phyloP scores from a whole-genome alignment of 2,888 invertebrate species.

The Aporophyla nigra region DNA sequence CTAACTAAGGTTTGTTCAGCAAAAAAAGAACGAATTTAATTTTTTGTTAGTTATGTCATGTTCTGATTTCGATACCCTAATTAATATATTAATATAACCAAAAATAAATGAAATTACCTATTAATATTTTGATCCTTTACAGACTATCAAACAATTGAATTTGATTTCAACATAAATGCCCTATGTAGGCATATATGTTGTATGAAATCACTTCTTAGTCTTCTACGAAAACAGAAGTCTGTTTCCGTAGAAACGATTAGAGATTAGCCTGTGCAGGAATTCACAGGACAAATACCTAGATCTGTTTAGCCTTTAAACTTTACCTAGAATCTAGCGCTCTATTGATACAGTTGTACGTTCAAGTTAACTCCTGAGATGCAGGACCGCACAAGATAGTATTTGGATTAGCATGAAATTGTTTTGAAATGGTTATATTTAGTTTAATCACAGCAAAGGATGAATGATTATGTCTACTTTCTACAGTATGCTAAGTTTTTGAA shows the following conservation, averaged over 20 bases:
- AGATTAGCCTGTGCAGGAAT: neutral
- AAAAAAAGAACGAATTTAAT: too few species aligned
- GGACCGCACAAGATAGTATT: conserved; percentile 1
- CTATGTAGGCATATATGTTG: neutral
- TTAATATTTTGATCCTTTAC: too few species aligned
- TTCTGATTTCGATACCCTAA: too few species aligned
- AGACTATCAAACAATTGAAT: too few species aligned
- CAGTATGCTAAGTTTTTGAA: neutral
- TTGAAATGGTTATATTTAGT: neutral
- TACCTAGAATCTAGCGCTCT: conserved; percentile 4
- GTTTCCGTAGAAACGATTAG: neutral
- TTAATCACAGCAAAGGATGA: neutral
- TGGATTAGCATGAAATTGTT: neutral
- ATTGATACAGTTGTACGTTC: conserved; percentile 28
- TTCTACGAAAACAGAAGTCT: neutral
- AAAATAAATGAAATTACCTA: too few species aligned
- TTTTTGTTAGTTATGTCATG: too few species aligned
- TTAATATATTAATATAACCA: too few species aligned
- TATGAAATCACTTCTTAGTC: neutral
- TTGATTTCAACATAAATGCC: too few species aligned
- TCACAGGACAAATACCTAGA: conserved; percentile 4
- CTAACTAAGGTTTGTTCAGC: too few species aligned
- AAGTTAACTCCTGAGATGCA: conserved; percentile 13
- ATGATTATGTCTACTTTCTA: neutral
- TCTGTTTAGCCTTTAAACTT: conserved; percentile 28